phyloP scores from a whole-genome alignment of 2,113 vertebrate genomes.

The Oreochromis niloticus region DNA sequence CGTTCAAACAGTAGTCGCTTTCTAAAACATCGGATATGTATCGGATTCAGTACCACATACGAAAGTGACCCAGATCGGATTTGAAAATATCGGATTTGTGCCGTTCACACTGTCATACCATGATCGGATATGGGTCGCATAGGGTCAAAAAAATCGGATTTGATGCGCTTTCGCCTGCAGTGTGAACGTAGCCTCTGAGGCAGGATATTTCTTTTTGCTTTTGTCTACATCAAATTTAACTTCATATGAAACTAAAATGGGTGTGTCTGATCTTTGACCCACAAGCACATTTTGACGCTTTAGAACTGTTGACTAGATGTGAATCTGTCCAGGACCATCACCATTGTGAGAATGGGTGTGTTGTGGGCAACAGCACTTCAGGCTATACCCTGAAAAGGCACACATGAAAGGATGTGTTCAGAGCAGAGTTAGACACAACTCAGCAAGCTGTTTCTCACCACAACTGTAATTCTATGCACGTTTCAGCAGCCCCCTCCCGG shows the following conservation, averaged over 20 bases:
- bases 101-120: too few species aligned
- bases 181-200: not conserved
- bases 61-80: too few species aligned
- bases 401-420: slow-evolving; percentile 26
- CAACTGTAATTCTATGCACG: not conserved
- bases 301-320: not conserved
- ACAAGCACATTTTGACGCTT: not conserved
- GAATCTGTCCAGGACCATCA: not conserved
- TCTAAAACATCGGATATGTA: too few species aligned
- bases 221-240: not conserved
- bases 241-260: not conserved
- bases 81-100: too few species aligned
- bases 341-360: not conserved
- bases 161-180: too few species aligned
- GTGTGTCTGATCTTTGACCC: not conserved
- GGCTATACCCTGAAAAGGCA: slow-evolving; percentile 21
- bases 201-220: not conserved
- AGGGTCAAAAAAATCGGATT: too few species aligned
- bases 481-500: not conserved
- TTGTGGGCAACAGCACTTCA: slow-evolving; percentile 16
- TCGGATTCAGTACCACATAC: too few species aligned
- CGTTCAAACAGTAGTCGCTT: too few species aligned
- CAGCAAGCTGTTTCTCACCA: slow-evolving; percentile 9
- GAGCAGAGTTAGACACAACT: slow-evolving; percentile 6
- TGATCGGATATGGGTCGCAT: too few species aligned